Evolutionary conservation across 2,888 invertebrate species (phyloP).

Genomic region (Muschampia plurimacula): DNA sequence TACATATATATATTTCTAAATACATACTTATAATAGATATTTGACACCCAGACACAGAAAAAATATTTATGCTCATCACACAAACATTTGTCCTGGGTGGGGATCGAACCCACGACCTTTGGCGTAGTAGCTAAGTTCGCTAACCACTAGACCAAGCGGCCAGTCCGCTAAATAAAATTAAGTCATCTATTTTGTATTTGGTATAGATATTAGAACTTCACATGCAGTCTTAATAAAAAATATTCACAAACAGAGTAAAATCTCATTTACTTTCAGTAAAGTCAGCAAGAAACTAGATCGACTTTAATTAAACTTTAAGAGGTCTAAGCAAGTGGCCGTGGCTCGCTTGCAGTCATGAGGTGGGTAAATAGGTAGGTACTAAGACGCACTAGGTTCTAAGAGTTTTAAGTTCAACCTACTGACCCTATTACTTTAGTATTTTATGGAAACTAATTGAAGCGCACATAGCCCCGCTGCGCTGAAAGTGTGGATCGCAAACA

Average conservation of each 20-base stretch:
- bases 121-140: too few species aligned
- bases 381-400: conserved; percentile 4
- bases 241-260: background rate
- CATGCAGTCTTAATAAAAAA: background rate
- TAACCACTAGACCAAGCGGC: too few species aligned
- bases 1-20: too few species aligned
- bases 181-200: background rate
- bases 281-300: conserved; percentile 10
- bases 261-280: background rate
- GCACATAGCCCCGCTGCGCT: too few species aligned
- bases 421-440: background rate
- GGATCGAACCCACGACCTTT: too few species aligned
- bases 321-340: background rate
- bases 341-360: conserved; percentile 7
- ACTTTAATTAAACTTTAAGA: conserved; percentile 17
- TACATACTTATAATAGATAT: too few species aligned
- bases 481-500: too few species aligned
- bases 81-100: too few species aligned
- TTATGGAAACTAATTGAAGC: background rate
- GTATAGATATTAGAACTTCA: background rate
- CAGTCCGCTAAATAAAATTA: too few species aligned
- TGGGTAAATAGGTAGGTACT: conserved; percentile 7
- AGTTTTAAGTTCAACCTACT: background rate
- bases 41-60: too few species aligned
- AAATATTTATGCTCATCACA: too few species aligned